These are phyloP conservation scores for Dipodomys ordii DNA, from an alignment of 2,113 vertebrate genomes.

Conservation along the genomic window DNA sequence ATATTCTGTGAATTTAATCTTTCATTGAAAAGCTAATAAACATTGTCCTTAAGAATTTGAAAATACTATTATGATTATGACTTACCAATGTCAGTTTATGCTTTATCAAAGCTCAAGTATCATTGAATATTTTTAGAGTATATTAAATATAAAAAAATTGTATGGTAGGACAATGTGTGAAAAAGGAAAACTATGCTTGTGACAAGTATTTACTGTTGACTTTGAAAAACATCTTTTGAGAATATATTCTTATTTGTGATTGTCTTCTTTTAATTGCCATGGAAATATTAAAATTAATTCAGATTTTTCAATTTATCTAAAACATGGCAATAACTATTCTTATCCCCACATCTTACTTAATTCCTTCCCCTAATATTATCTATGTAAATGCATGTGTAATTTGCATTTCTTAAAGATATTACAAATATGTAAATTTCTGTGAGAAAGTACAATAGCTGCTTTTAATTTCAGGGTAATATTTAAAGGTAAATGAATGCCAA, in stretches of 20 bases:
- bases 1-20: neutral
- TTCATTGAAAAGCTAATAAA: neutral
- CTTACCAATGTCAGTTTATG: neutral
- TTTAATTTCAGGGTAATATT: neutral
- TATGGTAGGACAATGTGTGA: neutral
- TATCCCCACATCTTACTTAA: too few species aligned
- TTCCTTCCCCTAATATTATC: too few species aligned
- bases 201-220: neutral
- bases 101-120: neutral
- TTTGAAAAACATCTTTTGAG: neutral
- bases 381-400: neutral
- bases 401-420: neutral
- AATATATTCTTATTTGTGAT: too few species aligned
- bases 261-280: too few species aligned
- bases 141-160: neutral
- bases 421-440: neutral
- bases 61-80: neutral
- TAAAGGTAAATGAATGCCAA: slow-evolving; percentile 4
- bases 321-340: too few species aligned
- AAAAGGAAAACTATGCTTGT: neutral
- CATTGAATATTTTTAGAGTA: neutral
- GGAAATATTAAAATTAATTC: too few species aligned
- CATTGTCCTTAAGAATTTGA: neutral
- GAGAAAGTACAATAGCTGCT: neutral
- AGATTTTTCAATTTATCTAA: too few species aligned